A percentile compares a stretch with the other conserved stretches of the same genome.
Evolutionary conservation across 1,140 invertebrate species (phyloP).

Genomic region (Chelonus insularis): DNA sequence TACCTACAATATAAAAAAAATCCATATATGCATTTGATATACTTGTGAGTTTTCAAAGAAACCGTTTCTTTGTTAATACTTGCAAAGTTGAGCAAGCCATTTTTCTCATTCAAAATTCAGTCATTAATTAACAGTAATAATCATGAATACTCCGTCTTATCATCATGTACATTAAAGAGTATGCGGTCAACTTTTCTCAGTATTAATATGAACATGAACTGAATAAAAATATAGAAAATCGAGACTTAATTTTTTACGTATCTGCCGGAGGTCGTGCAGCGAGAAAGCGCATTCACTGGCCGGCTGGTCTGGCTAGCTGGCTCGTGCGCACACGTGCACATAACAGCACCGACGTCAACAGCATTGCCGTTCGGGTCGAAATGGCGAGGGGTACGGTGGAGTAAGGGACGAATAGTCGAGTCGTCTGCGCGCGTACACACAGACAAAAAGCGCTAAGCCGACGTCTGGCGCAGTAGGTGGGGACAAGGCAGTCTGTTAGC

Average conservation of each 20-base stretch:
- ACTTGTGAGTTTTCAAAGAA: no score
- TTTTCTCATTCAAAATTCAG: no score
- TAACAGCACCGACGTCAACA: slow-evolving; percentile 8
- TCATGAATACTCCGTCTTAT: no score
- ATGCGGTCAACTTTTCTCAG: no score
- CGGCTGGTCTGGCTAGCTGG: slow-evolving; percentile 11
- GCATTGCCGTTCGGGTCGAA: slow-evolving; percentile 9
- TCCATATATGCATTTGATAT: no score
- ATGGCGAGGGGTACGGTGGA: slow-evolving; percentile 23
- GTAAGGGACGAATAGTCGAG: slow-evolving; percentile 14
- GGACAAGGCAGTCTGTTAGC: slow-evolving; percentile 7
- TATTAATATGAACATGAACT: neutral
- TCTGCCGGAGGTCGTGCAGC: slow-evolving; percentile 10
- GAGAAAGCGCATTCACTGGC: slow-evolving; percentile 16
- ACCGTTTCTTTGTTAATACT: no score
- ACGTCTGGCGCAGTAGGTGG: slow-evolving; percentile 24
- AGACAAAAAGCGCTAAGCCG: slow-evolving; percentile 15
- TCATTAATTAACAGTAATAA: no score
- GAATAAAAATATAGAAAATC: neutral
- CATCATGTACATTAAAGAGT: no score
- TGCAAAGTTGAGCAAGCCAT: no score
- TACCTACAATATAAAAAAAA: no score
- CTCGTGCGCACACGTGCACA: slow-evolving; percentile 30
- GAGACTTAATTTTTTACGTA: neutral
- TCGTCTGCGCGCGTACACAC: neutral